These are phyloP conservation scores for Morpho achilles DNA, from an alignment of 2,888 invertebrate species.

Conservation along the genomic window DNA sequence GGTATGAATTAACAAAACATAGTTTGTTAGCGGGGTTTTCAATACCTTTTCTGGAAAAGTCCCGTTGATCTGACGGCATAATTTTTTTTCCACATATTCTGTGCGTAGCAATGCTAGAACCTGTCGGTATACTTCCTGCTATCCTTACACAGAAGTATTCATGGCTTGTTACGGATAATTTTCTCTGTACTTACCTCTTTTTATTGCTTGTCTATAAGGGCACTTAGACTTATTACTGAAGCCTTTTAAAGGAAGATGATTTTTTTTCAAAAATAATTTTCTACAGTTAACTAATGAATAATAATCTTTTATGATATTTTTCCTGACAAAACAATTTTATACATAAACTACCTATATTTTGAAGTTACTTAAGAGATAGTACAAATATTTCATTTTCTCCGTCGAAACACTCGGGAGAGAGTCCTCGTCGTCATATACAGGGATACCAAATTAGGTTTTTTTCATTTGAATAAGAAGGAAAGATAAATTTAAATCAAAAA, in stretches of 20 bases:
- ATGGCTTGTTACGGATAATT: slow-evolving; percentile 54
- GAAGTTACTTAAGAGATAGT: too few species aligned
- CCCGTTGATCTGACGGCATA: slow-evolving; percentile 50
- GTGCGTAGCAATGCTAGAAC: slow-evolving; percentile 40
- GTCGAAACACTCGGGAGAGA: too few species aligned
- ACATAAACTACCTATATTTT: too few species aligned
- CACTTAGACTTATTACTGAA: slow-evolving; percentile 44
- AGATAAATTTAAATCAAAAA: too few species aligned
- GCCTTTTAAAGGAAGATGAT: slow-evolving; percentile 21
- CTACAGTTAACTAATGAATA: too few species aligned
- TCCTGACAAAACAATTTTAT: too few species aligned
- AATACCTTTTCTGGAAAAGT: slow-evolving; percentile 36
- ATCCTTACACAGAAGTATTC: slow-evolving; percentile 57
- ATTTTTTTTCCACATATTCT: slow-evolving; percentile 48
- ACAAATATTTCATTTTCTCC: too few species aligned
- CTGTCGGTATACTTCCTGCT: slow-evolving; percentile 58
- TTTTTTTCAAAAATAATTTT: too few species aligned
- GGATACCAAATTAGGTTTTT: too few species aligned
- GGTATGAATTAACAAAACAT: slow-evolving; percentile 1
- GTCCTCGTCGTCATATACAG: too few species aligned
- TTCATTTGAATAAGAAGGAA: too few species aligned
- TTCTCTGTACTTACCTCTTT: slow-evolving; percentile 45
- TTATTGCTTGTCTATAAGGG: slow-evolving; percentile 38
- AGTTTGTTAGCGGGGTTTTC: slow-evolving; percentile 20
- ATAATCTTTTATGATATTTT: too few species aligned